Evolutionary conservation across 2,888 invertebrate species (phyloP), one percentile per base, ranked within the genome.

Genomic region (Drosophila flavopinicola): DNA sequence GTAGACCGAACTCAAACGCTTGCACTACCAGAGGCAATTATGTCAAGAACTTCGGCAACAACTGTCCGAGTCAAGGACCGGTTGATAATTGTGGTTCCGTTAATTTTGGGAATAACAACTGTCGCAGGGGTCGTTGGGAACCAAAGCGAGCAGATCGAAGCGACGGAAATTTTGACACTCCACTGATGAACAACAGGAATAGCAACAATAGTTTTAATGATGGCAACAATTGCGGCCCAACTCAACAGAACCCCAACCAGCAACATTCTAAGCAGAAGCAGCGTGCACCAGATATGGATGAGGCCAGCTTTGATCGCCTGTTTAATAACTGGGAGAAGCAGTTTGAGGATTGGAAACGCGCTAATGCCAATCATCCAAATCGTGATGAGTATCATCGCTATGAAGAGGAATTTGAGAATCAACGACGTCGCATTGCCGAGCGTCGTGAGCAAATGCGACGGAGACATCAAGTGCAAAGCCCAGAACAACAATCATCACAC

Each of bases 251-350:
- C 13, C 94, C 94, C 94, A 95, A 75, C 94, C 94, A 94, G 75
- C 94, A 94, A 84, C 94, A 94, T 93, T 93, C 94, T 70, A 95
- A 95, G 75, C 95, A 95, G 94, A 93, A 94, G 7, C 95, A 95
- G 80, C 93, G 69, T 93, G 82, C 93, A 92, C 93, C 93, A 10
- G 88, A 88, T 4, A 52, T 90, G 27, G 96, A 96, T 80, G 97
- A 97, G 90, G 94, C 94, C 89, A 94, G 95, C 60, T 98, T 98
- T 91, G 96, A 97, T 88, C 94, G 95, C 66, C 96, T 98, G 90
- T 98, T 98, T 89, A 93, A 94, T 83, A 95, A 96, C 87, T 98
- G 98, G 98, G 97, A 97, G 91, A 94, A 95, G 75, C 96, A 98
- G 90, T 98, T 97, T 90, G 94, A 95, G 84, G 95, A 95, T 80